These are phyloP conservation scores for Leptinotarsa peninsularis DNA, from an alignment of 2,888 invertebrate genomes.

Conservation along the genomic window DNA sequence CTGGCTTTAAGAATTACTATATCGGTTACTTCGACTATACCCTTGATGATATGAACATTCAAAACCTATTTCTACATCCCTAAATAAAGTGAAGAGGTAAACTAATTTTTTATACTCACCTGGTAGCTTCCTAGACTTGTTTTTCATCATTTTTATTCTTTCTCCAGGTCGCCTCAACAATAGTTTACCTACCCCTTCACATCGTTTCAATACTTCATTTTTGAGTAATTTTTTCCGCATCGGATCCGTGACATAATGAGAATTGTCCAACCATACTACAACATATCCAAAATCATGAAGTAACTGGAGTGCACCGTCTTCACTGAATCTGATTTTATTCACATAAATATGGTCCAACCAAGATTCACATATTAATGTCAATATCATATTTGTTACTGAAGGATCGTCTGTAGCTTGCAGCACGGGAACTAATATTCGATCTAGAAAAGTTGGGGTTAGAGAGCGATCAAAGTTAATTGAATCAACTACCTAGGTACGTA, in stretches of 20 bases:
- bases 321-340: constrained; percentile 84
- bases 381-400: constrained; percentile 79
- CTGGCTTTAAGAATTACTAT: too few species aligned
- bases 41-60: too few species aligned
- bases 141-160: constrained; percentile 78
- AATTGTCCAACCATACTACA: constrained; percentile 79
- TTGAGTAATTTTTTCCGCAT: constrained; percentile 71
- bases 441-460: constrained; percentile 65
- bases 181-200: constrained; percentile 87
- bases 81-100: too few species aligned
- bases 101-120: constrained; percentile 26
- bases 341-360: constrained; percentile 90
- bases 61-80: too few species aligned
- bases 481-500: constrained; percentile 74
- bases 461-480: constrained; percentile 14
- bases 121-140: constrained; percentile 50
- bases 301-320: constrained; percentile 82
- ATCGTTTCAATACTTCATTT: constrained; percentile 78
- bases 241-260: constrained; percentile 69
- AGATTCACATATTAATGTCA: constrained; percentile 86
- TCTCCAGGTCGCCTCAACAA: constrained; percentile 85
- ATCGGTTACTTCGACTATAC: too few species aligned
- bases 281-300: constrained; percentile 86
- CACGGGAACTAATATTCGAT: constrained; percentile 82
- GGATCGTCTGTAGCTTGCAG: constrained; percentile 80